A percentile compares a stretch with the other conserved stretches of the same genome.
Evolutionary conservation across 2,113 vertebrate genomes (phyloP).

Genomic region (Carassius carassius): DNA sequence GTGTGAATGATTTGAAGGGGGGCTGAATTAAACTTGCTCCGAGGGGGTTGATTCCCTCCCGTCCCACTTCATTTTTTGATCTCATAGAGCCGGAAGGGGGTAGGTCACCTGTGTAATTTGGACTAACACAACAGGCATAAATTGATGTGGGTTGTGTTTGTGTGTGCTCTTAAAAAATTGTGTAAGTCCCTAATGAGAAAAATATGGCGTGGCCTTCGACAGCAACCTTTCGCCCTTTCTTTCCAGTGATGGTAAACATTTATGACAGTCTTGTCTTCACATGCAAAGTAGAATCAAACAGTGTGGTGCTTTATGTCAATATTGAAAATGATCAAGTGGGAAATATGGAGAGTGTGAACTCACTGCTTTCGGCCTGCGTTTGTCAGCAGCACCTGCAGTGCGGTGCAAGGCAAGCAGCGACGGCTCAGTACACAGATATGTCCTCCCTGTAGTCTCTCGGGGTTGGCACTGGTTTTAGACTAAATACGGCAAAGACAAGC

Average conservation of each 20-base stretch:
- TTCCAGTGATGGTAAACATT: conserved; percentile 16
- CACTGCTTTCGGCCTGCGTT: not conserved
- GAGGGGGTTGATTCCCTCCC: conserved; percentile 51
- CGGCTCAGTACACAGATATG: conserved; percentile 52
- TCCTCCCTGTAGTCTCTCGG: conserved; percentile 23
- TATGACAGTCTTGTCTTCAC: conserved; percentile 20
- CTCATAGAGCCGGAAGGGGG: conserved; percentile 54
- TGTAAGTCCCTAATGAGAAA: conserved; percentile 54
- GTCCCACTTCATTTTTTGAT: conserved; percentile 49
- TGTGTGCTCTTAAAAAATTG: conserved; percentile 36
- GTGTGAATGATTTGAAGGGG: conserved; percentile 41
- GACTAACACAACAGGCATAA: conserved; percentile 57
- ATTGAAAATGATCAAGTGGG: conserved; percentile 35
- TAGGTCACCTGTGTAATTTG: conserved; percentile 59
- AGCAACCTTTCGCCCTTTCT: conserved; percentile 15
- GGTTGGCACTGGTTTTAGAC: conserved; percentile 60
- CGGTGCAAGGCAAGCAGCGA: conserved; percentile 33
- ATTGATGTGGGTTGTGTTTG: conserved; percentile 48
- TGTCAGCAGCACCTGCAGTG: conserved; percentile 35
- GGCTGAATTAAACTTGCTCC: conserved; percentile 55
- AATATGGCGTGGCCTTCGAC: conserved; percentile 43
- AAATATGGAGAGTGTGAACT: not conserved
- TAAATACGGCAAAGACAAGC: conserved; percentile 72
- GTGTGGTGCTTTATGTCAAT: conserved; percentile 39
- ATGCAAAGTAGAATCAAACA: conserved; percentile 35